A percentile compares a stretch with the other conserved stretches of the same genome.
Conservation (phyloP, 2,113 vertebrate genomes). For the Coryphaenoides rupestris region DNA sequence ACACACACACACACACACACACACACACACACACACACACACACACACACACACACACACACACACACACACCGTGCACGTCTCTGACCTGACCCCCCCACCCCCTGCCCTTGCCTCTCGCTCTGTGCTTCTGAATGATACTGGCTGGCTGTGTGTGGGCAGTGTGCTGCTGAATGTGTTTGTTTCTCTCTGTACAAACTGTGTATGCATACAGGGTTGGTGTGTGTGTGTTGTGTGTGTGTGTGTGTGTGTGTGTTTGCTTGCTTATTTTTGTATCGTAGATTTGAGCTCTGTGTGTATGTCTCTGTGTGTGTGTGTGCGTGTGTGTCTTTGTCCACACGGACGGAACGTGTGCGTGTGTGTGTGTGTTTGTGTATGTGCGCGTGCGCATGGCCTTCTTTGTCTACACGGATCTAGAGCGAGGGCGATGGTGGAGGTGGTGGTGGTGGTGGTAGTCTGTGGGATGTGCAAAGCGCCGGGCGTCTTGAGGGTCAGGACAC, state of each 20-base stretch:
- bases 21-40: too few species aligned
- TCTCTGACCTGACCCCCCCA: slow-evolving; percentile 63
- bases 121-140: slow-evolving; percentile 59
- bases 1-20: too few species aligned
- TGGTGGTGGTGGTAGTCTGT: slow-evolving; percentile 43
- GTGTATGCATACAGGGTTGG: not conserved
- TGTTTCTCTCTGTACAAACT: not conserved
- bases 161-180: slow-evolving; percentile 20
- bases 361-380: slow-evolving; percentile 11
- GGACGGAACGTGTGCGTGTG: not conserved
- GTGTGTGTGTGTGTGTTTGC: not conserved
- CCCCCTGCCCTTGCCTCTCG: too few species aligned
- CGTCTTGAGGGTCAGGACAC: slow-evolving; percentile 48
- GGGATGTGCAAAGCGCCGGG: slow-evolving; percentile 51
- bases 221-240: too few species aligned
- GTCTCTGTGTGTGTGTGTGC: slow-evolving; percentile 18
- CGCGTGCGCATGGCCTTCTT: too few species aligned
- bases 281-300: slow-evolving; percentile 60
- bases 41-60: too few species aligned
- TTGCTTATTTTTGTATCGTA: slow-evolving; percentile 28
- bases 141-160: slow-evolving; percentile 63
- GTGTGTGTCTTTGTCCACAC: too few species aligned
- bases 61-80: slow-evolving; percentile 60
- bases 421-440: slow-evolving; percentile 53
- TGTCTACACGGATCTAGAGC: too few species aligned